phyloP scores from a whole-genome alignment of 2,888 invertebrate genomes.

The Resseliella maxima region DNA sequence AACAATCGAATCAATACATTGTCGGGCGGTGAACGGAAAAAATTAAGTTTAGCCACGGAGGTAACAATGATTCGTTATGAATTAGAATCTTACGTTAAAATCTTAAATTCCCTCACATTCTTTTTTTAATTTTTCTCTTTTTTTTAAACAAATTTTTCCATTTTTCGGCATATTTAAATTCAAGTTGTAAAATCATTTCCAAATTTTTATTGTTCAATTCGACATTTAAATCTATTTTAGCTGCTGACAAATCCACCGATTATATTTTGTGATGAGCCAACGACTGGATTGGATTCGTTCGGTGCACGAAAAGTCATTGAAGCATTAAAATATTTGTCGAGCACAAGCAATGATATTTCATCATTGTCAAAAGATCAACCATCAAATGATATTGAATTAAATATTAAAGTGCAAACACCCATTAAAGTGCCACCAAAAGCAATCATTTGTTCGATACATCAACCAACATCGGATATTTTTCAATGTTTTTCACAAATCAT shows the following conservation, averaged over 20 bases:
- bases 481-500: constrained; percentile 84
- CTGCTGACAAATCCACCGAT: constrained; percentile 88
- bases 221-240: constrained; percentile 66
- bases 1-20: constrained; percentile 79
- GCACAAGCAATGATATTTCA: not conserved
- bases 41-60: constrained; percentile 88
- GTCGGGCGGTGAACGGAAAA: constrained; percentile 90
- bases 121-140: not conserved
- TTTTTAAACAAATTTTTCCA: not conserved
- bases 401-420: not conserved
- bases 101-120: not conserved
- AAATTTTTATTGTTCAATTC: not conserved
- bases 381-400: not conserved
- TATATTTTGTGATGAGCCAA: constrained; percentile 94
- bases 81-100: not conserved
- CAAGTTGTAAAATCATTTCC: no score
- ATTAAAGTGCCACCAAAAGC: constrained; percentile 69
- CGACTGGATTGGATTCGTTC: constrained; percentile 91
- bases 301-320: constrained; percentile 85
- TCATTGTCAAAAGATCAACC: not conserved
- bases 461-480: constrained; percentile 88
- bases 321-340: constrained; percentile 74
- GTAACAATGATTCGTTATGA: constrained; percentile 66
- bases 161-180: no score
- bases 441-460: constrained; percentile 89